Conservation (phyloP, 2,888 invertebrate genomes). For the Unio pictorum region DNA sequence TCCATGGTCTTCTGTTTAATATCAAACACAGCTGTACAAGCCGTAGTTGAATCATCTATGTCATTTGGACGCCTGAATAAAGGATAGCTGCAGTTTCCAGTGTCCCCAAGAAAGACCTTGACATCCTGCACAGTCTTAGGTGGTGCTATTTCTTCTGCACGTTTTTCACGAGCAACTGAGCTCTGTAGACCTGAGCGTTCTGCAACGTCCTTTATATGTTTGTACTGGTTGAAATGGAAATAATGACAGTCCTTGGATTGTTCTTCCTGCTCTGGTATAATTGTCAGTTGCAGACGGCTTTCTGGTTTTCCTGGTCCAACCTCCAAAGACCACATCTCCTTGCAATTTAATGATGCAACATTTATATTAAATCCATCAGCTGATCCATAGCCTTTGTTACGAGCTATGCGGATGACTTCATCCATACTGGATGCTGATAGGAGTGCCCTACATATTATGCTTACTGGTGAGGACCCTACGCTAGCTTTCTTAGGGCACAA, state of each 20-base stretch:
- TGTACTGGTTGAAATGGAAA: constrained; percentile 38
- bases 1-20: constrained; percentile 23
- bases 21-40: constrained; percentile 40
- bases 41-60: constrained; percentile 27
- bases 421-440: constrained; percentile 29
- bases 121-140: constrained; percentile 23
- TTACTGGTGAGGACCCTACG: constrained; percentile 12
- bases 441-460: constrained; percentile 36
- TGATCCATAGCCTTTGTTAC: constrained; percentile 27
- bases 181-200: constrained; percentile 11
- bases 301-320: constrained; percentile 18
- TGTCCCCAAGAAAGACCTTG: constrained; percentile 37
- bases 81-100: constrained; percentile 27
- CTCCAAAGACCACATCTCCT: constrained; percentile 42
- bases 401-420: constrained; percentile 25
- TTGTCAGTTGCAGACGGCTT: constrained; percentile 4
- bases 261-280: constrained; percentile 2
- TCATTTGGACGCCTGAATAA: constrained; percentile 33
- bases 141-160: constrained; percentile 15
- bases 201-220: constrained; percentile 21
- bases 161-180: constrained; percentile 16
- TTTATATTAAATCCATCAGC: constrained; percentile 47
- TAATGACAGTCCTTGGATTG: constrained; percentile 19
- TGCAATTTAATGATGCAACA: constrained; percentile 24
- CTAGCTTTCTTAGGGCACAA: constrained; percentile 24